phyloP scores from a whole-genome alignment of 2,888 invertebrate genomes.

The Acanthosoma haemorrhoidale region DNA sequence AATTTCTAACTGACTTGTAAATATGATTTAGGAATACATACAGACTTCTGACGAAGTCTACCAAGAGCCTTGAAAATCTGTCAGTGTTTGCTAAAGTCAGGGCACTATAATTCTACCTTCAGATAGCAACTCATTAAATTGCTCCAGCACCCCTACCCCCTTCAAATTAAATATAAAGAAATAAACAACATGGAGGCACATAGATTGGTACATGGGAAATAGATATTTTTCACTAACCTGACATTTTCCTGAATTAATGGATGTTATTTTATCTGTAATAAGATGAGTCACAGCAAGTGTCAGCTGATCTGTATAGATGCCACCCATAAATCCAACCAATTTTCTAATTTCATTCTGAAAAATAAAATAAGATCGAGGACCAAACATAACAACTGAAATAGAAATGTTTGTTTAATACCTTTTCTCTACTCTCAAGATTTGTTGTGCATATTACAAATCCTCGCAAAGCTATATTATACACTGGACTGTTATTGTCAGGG shows the following conservation, averaged over 20 bases:
- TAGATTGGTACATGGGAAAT: too few relatives aligned
- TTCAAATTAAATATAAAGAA: not conserved
- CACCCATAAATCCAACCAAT: slow-evolving; percentile 72
- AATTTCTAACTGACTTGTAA: too few relatives aligned
- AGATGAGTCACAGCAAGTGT: slow-evolving; percentile 71
- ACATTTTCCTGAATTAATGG: slow-evolving; percentile 60
- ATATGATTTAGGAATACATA: too few relatives aligned
- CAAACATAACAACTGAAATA: too few relatives aligned
- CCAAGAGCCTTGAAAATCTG: too few relatives aligned
- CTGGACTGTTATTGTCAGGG: slow-evolving; percentile 68
- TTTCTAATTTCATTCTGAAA: slow-evolving; percentile 55
- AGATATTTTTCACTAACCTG: slow-evolving; percentile 58
- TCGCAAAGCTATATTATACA: slow-evolving; percentile 77
- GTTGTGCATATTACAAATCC: slow-evolving; percentile 63
- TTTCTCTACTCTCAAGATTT: slow-evolving; percentile 45
- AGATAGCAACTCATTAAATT: too few relatives aligned
- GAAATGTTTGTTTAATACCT: not conserved
- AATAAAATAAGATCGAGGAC: not conserved
- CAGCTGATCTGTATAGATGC: slow-evolving; percentile 59
- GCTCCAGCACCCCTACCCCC: not conserved
- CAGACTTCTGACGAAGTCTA: too few relatives aligned
- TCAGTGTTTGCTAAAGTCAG: too few relatives aligned
- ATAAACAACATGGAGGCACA: too few relatives aligned
- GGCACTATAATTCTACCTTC: not conserved
- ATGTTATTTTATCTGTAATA: slow-evolving; percentile 65